A percentile compares a stretch with the other conserved stretches of the same genome.
Conservation (phyloP, 2,113 vertebrate genomes). For the Python bivittatus region DNA sequence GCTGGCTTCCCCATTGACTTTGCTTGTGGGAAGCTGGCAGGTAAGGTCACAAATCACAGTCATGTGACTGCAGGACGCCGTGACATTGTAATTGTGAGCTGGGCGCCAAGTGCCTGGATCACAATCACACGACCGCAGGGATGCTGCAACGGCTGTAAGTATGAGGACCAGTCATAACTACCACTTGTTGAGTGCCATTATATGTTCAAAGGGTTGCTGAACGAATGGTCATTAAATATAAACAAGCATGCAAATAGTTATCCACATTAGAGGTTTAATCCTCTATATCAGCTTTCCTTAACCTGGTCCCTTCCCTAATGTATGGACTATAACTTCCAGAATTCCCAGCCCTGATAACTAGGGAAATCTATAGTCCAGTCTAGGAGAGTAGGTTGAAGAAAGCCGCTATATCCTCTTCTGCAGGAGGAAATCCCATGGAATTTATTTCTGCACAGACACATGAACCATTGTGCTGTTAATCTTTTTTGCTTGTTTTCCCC, state of each 20-base stretch:
- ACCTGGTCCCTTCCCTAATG: background rate
- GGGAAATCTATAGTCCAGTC: background rate
- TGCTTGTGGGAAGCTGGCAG: background rate
- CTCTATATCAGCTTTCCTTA: background rate
- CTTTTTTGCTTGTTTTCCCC: background rate
- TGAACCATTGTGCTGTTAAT: background rate
- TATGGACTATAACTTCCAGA: background rate
- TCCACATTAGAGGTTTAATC: background rate
- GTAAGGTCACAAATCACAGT: background rate
- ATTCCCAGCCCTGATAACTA: background rate
- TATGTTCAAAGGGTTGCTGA: background rate
- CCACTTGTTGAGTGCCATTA: background rate
- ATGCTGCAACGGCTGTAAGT: background rate
- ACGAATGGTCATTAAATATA: background rate
- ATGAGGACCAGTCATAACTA: rapidly evolving
- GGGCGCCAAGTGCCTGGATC: background rate
- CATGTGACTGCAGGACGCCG: background rate
- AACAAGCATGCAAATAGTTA: background rate
- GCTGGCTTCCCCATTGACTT: background rate
- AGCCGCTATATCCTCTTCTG: background rate
- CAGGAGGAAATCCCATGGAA: background rate
- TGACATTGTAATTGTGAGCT: background rate
- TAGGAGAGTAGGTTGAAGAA: background rate
- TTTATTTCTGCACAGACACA: background rate
- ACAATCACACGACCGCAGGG: no score